phyloP scores from a whole-genome alignment of 2,113 vertebrate species.

The Corythaeola cristata region DNA sequence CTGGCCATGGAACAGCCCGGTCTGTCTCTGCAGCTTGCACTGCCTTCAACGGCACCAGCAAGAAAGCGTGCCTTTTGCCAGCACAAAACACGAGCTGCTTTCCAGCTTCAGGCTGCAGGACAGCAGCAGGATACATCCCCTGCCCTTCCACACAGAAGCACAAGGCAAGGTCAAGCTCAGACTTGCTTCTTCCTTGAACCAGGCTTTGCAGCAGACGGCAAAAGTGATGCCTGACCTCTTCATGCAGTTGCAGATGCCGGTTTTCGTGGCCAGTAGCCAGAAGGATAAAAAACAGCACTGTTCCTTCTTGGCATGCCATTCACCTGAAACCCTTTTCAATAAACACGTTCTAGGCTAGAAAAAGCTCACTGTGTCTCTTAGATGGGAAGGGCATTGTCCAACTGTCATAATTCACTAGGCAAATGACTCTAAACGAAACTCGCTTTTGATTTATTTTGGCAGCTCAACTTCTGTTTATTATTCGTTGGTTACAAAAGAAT shows the following conservation, averaged over 20 bases:
- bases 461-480: slow-evolving; percentile 44
- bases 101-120: neutral
- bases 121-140: neutral
- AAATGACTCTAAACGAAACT: slow-evolving; percentile 46
- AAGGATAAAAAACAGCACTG: slow-evolving; percentile 33
- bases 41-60: slow-evolving; percentile 59
- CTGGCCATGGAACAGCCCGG: neutral
- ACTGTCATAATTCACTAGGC: slow-evolving; percentile 34
- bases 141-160: neutral
- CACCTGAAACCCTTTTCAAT: slow-evolving; percentile 48
- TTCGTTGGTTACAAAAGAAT: slow-evolving; percentile 44
- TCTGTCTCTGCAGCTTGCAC: slow-evolving; percentile 54
- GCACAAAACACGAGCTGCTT: neutral
- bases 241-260: neutral
- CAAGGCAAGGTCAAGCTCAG: slow-evolving; percentile 24
- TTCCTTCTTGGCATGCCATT: slow-evolving; percentile 29
- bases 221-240: slow-evolving; percentile 36
- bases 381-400: slow-evolving; percentile 38
- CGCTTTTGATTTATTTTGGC: slow-evolving; percentile 19
- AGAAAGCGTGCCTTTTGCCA: slow-evolving; percentile 65
- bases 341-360: slow-evolving; percentile 25
- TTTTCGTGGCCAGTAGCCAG: slow-evolving; percentile 28
- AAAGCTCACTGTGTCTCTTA: neutral
- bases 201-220: slow-evolving; percentile 54
- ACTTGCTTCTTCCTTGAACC: slow-evolving; percentile 6